These are phyloP conservation scores for Lepidochitona cinerea DNA, from an alignment of 2,888 invertebrate genomes.

Conservation along the genomic window DNA sequence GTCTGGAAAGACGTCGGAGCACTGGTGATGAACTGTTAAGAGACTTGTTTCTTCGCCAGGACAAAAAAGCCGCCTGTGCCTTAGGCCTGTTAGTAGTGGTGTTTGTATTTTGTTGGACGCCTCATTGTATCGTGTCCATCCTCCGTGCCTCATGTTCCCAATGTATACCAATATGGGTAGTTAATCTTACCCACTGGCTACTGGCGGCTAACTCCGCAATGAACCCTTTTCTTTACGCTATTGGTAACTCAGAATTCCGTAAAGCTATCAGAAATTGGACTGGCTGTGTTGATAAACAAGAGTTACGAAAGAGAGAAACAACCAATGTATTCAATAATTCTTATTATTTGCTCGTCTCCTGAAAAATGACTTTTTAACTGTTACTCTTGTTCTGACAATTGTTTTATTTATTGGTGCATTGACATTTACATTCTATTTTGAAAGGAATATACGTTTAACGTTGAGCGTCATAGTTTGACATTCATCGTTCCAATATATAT, in stretches of 20 bases:
- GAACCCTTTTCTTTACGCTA: slow-evolving; percentile 58
- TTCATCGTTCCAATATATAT: too few species aligned
- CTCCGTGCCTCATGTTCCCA: slow-evolving; percentile 35
- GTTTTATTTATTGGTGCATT: too few species aligned
- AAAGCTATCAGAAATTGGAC: slow-evolving; percentile 41
- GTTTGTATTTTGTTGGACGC: slow-evolving; percentile 59
- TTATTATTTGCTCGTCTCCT: neutral
- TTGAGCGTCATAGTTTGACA: too few species aligned
- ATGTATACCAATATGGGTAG: slow-evolving; percentile 35
- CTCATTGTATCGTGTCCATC: slow-evolving; percentile 43
- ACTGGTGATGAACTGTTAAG: slow-evolving; percentile 47
- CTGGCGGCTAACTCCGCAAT: slow-evolving; percentile 50
- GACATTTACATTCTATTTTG: too few species aligned
- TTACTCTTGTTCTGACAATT: too few species aligned
- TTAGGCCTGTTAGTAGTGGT: slow-evolving; percentile 51
- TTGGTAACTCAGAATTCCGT: slow-evolving; percentile 54
- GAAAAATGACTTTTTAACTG: too few species aligned
- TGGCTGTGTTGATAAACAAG: neutral
- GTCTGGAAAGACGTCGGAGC: slow-evolving; percentile 29
- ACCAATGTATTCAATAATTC: neutral
- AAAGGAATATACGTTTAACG: too few species aligned
- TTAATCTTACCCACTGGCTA: slow-evolving; percentile 47
- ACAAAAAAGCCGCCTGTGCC: slow-evolving; percentile 55
- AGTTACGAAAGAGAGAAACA: neutral
- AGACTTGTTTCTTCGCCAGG: slow-evolving; percentile 54